phyloP scores from a whole-genome alignment of 30 jellyfish, hydroid and myxozoan species.

The Mastigias papua region DNA sequence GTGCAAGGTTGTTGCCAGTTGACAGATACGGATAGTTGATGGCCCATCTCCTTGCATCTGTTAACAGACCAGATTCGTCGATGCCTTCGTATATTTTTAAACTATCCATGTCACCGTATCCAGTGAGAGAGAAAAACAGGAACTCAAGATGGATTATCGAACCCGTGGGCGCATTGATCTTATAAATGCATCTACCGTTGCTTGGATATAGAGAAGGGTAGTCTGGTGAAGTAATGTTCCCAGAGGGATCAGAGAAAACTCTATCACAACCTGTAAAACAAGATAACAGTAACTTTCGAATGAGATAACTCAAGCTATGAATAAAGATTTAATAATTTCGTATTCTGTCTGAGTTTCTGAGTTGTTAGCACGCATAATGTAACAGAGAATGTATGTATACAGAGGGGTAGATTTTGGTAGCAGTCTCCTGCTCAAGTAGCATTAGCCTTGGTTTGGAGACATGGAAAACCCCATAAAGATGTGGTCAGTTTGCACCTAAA shows the following conservation, averaged over 20 bases:
- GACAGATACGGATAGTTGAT: slow-evolving; percentile 27
- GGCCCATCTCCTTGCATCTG: slow-evolving; percentile 35
- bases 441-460: too few species aligned
- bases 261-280: slow-evolving; percentile 73
- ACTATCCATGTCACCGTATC: slow-evolving; percentile 40
- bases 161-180: slow-evolving; percentile 42
- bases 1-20: slow-evolving; percentile 9
- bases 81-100: slow-evolving; percentile 14
- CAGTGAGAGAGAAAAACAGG: not conserved
- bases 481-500: too few species aligned
- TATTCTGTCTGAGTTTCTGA: too few species aligned
- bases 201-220: slow-evolving; percentile 66
- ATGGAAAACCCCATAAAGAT: too few species aligned
- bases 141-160: slow-evolving; percentile 18
- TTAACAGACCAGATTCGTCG: slow-evolving; percentile 15
- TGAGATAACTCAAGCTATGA: too few species aligned
- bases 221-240: slow-evolving; percentile 60
- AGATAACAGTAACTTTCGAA: too few species aligned
- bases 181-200: slow-evolving; percentile 53
- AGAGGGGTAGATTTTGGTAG: too few species aligned
- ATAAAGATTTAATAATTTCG: too few species aligned
- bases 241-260: slow-evolving; percentile 33
- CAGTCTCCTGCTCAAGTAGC: too few species aligned
- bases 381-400: too few species aligned
- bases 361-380: too few species aligned